Evolutionary conservation across 2,888 invertebrate genomes (phyloP).

Genomic region (Caradrina clavipalpis): DNA sequence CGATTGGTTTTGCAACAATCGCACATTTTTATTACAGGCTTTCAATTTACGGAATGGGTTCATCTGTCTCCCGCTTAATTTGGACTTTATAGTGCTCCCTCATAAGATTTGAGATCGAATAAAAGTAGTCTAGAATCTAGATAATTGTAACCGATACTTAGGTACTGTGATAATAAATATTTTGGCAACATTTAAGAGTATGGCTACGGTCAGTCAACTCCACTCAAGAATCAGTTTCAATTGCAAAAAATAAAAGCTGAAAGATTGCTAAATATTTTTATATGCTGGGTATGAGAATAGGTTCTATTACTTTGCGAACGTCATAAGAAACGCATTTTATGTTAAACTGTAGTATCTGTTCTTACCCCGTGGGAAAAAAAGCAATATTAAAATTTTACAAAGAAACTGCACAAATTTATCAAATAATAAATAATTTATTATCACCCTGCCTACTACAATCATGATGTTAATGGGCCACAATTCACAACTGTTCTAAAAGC

Average conservation of each 20-base stretch:
- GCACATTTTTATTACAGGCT: slow-evolving; percentile 69
- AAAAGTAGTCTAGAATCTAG: slow-evolving; percentile 38
- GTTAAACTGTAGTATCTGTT: neutral
- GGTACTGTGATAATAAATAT: slow-evolving; percentile 25
- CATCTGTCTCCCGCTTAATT: slow-evolving; percentile 14
- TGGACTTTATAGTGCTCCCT: slow-evolving; percentile 25
- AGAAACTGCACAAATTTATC: neutral
- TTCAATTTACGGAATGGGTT: slow-evolving; percentile 61
- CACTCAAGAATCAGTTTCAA: slow-evolving; percentile 1
- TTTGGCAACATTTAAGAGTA: slow-evolving; percentile 19
- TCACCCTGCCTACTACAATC: no score
- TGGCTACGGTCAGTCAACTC: slow-evolving; percentile 29
- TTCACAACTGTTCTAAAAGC: no score
- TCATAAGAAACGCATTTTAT: no score
- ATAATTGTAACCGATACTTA: slow-evolving; percentile 18
- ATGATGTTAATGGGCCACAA: no score
- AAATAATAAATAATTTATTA: slow-evolving; percentile 13
- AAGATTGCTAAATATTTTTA: neutral
- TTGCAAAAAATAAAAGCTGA: slow-evolving; percentile 8
- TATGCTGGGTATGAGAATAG: neutral
- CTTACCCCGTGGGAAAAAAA: neutral
- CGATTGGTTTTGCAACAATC: slow-evolving; percentile 57
- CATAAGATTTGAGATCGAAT: slow-evolving; percentile 41
- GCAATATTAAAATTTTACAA: neutral
- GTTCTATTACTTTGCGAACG: neutral